Percentiles rank a stretch among this genome's conserved stretches.
Evolutionary conservation across 2,797 vertebrate genomes (phyloP).

Genomic region (Mormyrus hasselquistii): DNA sequence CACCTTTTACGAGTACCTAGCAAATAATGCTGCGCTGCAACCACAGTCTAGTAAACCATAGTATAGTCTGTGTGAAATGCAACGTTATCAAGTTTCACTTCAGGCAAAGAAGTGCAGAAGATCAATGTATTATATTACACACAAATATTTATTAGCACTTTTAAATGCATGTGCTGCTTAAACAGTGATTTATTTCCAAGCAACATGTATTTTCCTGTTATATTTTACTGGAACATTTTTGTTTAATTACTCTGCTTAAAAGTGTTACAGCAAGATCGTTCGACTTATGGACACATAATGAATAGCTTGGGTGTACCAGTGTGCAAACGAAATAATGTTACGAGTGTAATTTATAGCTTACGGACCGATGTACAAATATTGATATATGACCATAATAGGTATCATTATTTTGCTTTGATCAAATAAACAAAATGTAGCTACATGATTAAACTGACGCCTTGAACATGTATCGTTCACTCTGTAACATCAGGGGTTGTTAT

Average conservation of each 20-base stretch:
- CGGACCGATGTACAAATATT: neutral
- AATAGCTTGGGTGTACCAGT: neutral
- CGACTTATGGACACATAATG: neutral
- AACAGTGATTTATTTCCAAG: neutral
- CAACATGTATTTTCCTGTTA: neutral
- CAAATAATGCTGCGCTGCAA: neutral
- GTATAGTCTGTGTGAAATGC: neutral
- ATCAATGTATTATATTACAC: neutral
- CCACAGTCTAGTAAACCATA: neutral
- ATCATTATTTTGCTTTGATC: neutral
- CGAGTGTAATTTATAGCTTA: neutral
- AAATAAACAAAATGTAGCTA: neutral
- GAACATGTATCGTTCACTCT: neutral
- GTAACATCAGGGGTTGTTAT: neutral
- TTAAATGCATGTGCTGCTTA: neutral
- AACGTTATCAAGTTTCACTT: neutral
- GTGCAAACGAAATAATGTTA: neutral
- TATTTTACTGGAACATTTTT: neutral
- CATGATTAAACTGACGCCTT: neutral
- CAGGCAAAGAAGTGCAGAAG: neutral
- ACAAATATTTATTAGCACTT: neutral
- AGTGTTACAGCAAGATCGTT: neutral
- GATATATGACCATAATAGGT: neutral
- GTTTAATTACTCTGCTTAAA: neutral
- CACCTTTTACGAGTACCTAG: neutral